Evolutionary conservation across 2,888 invertebrate species (phyloP).

Genomic region (Rhagophthalmus giganteus): DNA sequence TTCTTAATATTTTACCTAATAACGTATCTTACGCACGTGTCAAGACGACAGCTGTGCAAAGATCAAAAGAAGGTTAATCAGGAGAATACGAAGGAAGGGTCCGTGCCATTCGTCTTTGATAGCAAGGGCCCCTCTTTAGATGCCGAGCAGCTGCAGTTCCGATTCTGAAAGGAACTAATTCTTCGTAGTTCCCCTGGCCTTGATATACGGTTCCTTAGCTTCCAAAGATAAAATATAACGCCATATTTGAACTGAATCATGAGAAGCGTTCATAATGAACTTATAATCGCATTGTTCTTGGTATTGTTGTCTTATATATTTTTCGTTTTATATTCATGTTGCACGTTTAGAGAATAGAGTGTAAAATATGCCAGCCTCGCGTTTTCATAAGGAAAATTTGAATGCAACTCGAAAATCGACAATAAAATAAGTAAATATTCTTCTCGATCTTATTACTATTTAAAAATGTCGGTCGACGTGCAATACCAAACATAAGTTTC

Average conservation of each 20-base stretch:
- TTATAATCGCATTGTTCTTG: slow-evolving; percentile 3
- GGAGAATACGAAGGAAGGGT: slow-evolving; percentile 29
- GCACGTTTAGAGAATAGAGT: neutral
- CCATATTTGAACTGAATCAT: slow-evolving; percentile 18
- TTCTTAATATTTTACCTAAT: slow-evolving; percentile 10
- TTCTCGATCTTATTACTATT: neutral
- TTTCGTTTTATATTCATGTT: slow-evolving; percentile 4
- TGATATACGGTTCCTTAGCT: slow-evolving; percentile 21
- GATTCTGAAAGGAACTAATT: slow-evolving; percentile 30
- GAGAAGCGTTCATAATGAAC: slow-evolving; percentile 14
- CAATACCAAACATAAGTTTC: no score
- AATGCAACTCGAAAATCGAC: neutral
- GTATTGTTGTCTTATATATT: slow-evolving; percentile 2
- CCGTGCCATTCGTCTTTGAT: slow-evolving; percentile 29
- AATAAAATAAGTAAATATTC: neutral
- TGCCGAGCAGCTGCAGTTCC: slow-evolving; percentile 26
- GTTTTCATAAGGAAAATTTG: neutral
- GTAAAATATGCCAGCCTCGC: neutral
- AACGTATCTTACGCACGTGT: slow-evolving; percentile 31
- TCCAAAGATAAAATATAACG: slow-evolving; percentile 19
- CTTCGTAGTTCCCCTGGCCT: slow-evolving; percentile 22
- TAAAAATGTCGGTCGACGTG: no score
- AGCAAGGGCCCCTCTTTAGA: slow-evolving; percentile 23
- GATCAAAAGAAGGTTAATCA: slow-evolving; percentile 32
- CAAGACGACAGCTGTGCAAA: slow-evolving; percentile 31